phyloP scores from a whole-genome alignment of 2,797 vertebrate genomes.

The Dryobates pubescens region DNA sequence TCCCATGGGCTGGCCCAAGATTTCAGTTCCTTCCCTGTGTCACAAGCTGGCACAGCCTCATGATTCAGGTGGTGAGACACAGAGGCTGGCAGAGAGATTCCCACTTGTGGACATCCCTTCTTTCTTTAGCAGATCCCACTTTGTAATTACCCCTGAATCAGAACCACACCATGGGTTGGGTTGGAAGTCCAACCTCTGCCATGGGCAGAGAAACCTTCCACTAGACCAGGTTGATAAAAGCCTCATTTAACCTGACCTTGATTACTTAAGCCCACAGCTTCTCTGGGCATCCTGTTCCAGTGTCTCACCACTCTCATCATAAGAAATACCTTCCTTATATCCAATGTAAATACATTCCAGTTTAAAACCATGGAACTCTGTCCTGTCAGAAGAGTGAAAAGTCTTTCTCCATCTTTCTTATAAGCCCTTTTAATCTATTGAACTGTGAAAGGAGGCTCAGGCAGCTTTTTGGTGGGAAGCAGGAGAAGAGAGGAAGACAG shows the following conservation, averaged over 20 bases:
- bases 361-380: neutral
- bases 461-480: neutral
- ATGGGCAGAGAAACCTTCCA: neutral
- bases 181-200: neutral
- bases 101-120: rapidly evolving
- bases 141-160: neutral
- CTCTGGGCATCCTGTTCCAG: neutral
- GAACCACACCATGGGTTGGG: neutral
- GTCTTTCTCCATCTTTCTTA: neutral
- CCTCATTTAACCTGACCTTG: neutral
- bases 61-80: neutral
- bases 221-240: neutral
- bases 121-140: neutral
- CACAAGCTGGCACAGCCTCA: neutral
- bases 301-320: neutral
- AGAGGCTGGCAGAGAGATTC: neutral
- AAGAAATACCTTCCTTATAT: neutral
- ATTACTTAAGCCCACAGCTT: neutral
- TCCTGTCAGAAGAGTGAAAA: neutral
- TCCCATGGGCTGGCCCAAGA: neutral
- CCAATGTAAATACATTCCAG: neutral
- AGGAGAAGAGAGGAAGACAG: neutral
- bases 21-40: neutral
- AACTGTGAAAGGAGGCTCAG: neutral
- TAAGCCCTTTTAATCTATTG: neutral